Conservation (phyloP, 1,140 invertebrate species). For the Pachypeltis micranthus region DNA sequence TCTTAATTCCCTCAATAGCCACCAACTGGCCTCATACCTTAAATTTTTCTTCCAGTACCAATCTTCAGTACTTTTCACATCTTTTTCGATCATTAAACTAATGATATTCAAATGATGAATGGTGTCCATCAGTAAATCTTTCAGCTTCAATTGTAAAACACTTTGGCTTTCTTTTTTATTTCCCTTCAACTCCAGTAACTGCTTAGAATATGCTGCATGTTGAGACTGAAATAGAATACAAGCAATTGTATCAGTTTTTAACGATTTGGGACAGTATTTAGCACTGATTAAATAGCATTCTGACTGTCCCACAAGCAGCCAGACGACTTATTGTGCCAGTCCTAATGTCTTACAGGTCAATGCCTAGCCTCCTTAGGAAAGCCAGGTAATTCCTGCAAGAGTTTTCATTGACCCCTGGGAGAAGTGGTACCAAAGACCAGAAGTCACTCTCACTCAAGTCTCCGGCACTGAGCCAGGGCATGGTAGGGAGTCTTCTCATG, state of each 20-base stretch:
- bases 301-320: background rate
- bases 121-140: constrained; percentile 80
- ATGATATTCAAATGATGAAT: constrained; percentile 82
- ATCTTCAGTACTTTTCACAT: constrained; percentile 49
- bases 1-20: background rate
- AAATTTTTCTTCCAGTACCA: constrained; percentile 45
- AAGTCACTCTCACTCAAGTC: too few species aligned
- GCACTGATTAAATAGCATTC: too few species aligned
- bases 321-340: too few species aligned
- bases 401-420: too few species aligned
- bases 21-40: constrained; percentile 11
- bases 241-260: too few species aligned
- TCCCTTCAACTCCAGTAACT: constrained; percentile 35
- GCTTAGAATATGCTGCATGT: constrained; percentile 49
- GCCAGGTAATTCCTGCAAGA: too few species aligned
- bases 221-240: constrained; percentile 34
- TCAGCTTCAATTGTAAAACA: constrained; percentile 49
- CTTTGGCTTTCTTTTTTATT: constrained; percentile 23
- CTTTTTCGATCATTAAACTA: constrained; percentile 56
- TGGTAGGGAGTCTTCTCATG: too few species aligned
- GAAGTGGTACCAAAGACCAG: too few species aligned
- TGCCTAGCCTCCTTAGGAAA: too few species aligned
- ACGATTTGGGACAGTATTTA: too few species aligned
- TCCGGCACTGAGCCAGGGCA: too few species aligned
- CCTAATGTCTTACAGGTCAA: too few species aligned